Evolutionary conservation across 2,888 invertebrate genomes (phyloP).

Genomic region (Bellardia pandia): DNA sequence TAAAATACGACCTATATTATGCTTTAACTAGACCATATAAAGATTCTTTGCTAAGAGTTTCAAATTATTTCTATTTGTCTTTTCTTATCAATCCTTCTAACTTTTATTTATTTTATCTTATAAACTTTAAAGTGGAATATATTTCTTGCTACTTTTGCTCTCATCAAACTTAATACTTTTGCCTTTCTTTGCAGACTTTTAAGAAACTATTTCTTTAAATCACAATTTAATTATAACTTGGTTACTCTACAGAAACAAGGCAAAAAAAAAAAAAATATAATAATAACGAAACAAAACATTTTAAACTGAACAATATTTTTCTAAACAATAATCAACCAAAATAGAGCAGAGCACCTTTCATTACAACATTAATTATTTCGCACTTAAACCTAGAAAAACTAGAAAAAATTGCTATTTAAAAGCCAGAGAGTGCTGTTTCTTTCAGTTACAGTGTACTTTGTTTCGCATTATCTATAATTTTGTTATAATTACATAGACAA

Average conservation of each 20-base stretch:
- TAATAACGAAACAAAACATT: constrained; percentile 10
- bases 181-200: neutral
- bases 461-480: constrained; percentile 61
- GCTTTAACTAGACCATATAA: too few relatives aligned
- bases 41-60: too few relatives aligned
- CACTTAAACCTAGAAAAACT: constrained; percentile 52
- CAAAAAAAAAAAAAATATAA: constrained; percentile 3
- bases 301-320: neutral
- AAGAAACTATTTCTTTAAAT: constrained; percentile 37
- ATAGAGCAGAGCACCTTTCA: constrained; percentile 58
- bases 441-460: constrained; percentile 32
- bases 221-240: constrained; percentile 65
- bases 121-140: too few relatives aligned
- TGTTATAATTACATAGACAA: constrained; percentile 63
- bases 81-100: too few relatives aligned
- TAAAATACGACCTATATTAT: too few relatives aligned
- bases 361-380: constrained; percentile 62
- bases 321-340: constrained; percentile 14
- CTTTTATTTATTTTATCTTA: too few relatives aligned
- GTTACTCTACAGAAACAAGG: constrained; percentile 8
- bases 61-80: too few relatives aligned
- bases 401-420: constrained; percentile 62
- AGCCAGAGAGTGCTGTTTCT: constrained; percentile 14
- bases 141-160: neutral
- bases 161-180: neutral